Evolutionary conservation across 2,888 invertebrate genomes (phyloP).

Genomic region (Troilus luridus): DNA sequence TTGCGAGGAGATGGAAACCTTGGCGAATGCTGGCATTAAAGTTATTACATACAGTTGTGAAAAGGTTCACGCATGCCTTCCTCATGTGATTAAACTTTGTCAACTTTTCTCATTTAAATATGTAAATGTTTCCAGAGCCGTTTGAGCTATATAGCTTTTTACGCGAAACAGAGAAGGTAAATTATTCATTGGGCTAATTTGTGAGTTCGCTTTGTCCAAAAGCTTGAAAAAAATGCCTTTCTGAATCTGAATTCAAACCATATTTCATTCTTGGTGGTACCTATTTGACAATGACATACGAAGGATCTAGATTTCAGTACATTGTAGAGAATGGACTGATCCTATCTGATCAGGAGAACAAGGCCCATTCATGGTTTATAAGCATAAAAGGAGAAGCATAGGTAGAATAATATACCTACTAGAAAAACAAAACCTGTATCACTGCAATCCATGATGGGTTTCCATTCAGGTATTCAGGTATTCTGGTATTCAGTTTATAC

Average conservation of each 20-base stretch:
- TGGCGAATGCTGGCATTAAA: neutral
- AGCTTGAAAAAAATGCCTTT: neutral
- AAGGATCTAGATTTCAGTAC: too few species aligned
- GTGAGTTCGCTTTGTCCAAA: neutral
- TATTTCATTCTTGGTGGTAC: too few species aligned
- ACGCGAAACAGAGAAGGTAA: neutral
- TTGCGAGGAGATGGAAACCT: neutral
- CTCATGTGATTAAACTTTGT: neutral
- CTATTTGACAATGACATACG: too few species aligned
- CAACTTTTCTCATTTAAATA: neutral
- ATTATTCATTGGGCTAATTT: neutral
- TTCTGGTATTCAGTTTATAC: too few species aligned
- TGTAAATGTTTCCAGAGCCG: neutral
- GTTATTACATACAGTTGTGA: neutral
- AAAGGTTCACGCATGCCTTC: neutral
- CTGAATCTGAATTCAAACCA: neutral
- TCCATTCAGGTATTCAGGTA: too few species aligned
- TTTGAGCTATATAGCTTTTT: neutral
- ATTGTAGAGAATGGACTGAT: too few species aligned
- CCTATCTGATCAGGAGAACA: too few species aligned
- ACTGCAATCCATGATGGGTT: too few species aligned
- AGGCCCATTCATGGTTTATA: too few species aligned
- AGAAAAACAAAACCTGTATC: too few species aligned
- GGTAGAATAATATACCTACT: too few species aligned
- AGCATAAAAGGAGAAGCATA: too few species aligned